A percentile compares a stretch with the other conserved stretches of the same genome.
Evolutionary conservation across 92 coral and sea anemone species (phyloP).

Genomic region (Epizoanthus scotinus): DNA sequence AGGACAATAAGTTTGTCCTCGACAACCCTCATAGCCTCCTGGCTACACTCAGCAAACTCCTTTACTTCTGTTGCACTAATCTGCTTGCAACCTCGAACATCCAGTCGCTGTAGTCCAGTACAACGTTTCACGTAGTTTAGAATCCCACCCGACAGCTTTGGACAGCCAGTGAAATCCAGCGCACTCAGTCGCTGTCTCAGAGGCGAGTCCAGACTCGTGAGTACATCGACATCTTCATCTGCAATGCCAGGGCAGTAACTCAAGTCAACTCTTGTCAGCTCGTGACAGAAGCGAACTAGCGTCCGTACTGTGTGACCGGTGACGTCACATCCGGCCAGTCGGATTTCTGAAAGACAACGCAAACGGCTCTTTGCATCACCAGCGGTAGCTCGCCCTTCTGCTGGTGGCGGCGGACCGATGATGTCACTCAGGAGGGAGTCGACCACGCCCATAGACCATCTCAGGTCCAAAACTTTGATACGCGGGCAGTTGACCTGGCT

Average conservation of each 20-base stretch:
- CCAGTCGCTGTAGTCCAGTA: conserved; percentile 67
- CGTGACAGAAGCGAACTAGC: conserved; percentile 76
- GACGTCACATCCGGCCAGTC: conserved; percentile 94
- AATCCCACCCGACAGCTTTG: conserved; percentile 81
- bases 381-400: conserved; percentile 82
- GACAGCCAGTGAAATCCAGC: conserved; percentile 87
- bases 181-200: conserved; percentile 55
- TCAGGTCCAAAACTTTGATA: conserved; percentile 84
- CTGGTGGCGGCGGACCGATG: conserved; percentile 70
- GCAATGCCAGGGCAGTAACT: conserved; percentile 87
- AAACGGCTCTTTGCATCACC: conserved; percentile 87
- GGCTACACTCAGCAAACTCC: conserved; percentile 59
- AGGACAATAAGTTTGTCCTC: conserved; percentile 74
- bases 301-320: conserved; percentile 81
- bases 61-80: conserved; percentile 68
- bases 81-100: conserved; percentile 77
- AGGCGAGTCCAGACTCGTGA: conserved; percentile 61
- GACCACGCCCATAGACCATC: conserved; percentile 93
- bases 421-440: conserved; percentile 87
- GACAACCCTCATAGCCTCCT: conserved; percentile 57
- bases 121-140: conserved; percentile 73
- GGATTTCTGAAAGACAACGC: conserved; percentile 71
- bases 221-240: conserved; percentile 81
- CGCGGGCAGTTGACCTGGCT: conserved; percentile 89
- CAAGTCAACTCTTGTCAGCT: conserved; percentile 78